Evolutionary conservation across 2,113 vertebrate genomes (phyloP), one percentile per base, ranked within the genome.

Genomic region (Ibidorhyncha struthersii): DNA sequence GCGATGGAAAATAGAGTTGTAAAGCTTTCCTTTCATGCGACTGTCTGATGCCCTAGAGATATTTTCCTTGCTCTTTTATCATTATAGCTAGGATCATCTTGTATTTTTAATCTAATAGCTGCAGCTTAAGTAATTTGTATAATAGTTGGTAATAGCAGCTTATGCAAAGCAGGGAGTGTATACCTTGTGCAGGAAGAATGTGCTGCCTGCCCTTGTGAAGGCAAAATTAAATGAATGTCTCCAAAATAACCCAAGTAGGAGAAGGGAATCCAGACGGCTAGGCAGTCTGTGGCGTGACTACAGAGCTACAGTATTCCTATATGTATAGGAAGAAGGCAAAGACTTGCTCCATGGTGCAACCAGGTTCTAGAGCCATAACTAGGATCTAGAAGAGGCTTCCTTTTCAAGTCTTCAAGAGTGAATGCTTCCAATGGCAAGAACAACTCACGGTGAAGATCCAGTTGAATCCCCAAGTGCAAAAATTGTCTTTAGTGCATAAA

Each of bases 61-160:
- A 41, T 71, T 86, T 94, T 41, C 87, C 59, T 82, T 71, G 70
- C 82, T 86, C 82, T 82, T 90, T 81, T 86, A 82, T 59, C 82
- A 32, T 77, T 58, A 77, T 11, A 77, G 70, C 18, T 45, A 14
- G 82, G 82, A 86, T 94, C 92, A 65, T 71, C 56, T 59, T 34
- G 63, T 58, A 66, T 77, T 90, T 77, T 82, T 59, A 82, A 58
- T 16, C 56, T 94, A 90, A 94, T 86, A 86, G 70, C 87, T 66
- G n/a, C 77, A 82, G 92, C 63, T 94, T 82, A 85, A 93, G 74
- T 74, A 52, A 63, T 94, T 65, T 55, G 87, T 65, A 29, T 82
- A 82, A 94, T 72, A 81, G 88, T 53, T 36, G 56, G 56, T 77
- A 94, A 86, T 53, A 77, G 87, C 70, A 34, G 77, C 63, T 82